Evolutionary conservation across 1,140 invertebrate genomes (phyloP).

Genomic region (Drosophila nasuta): DNA sequence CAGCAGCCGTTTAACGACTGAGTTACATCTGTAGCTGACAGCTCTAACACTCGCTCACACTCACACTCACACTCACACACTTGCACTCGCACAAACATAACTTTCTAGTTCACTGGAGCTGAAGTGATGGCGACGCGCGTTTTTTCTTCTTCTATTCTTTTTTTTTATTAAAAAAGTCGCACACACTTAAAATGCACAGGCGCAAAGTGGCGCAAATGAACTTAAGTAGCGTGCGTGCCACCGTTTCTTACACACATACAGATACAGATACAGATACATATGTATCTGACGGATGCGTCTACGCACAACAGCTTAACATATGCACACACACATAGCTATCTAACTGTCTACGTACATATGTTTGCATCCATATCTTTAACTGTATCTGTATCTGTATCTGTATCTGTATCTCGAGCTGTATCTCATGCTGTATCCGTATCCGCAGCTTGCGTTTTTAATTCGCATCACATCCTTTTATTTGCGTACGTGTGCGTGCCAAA

Average conservation of each 20-base stretch:
- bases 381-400: slow-evolving; percentile 28
- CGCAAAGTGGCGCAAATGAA: slow-evolving; percentile 79
- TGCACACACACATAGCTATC: slow-evolving; percentile 1
- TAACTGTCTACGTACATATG: too few species aligned
- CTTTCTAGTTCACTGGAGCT: slow-evolving; percentile 23
- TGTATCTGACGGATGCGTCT: slow-evolving; percentile 48
- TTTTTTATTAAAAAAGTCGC: slow-evolving; percentile 27
- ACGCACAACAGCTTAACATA: slow-evolving; percentile 16
- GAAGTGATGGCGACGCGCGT: background rate
- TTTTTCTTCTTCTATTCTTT: background rate
- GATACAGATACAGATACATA: background rate
- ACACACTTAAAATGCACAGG: slow-evolving; percentile 72
- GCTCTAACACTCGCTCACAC: background rate
- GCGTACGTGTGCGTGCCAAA: slow-evolving; percentile 67
- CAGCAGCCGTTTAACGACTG: slow-evolving; percentile 26
- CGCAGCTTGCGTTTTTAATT: slow-evolving; percentile 66
- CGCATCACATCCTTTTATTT: slow-evolving; percentile 80
- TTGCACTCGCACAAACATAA: slow-evolving; percentile 8
- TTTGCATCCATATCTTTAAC: slow-evolving; percentile 13
- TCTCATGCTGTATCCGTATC: slow-evolving; percentile 20
- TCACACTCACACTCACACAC: too few species aligned
- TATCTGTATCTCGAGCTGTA: slow-evolving; percentile 33
- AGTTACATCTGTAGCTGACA: slow-evolving; percentile 50
- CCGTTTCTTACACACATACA: slow-evolving; percentile 18
- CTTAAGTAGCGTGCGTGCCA: slow-evolving; percentile 71